Percentiles rank a stretch among this genome's conserved stretches.
Evolutionary conservation across 1,140 invertebrate genomes (phyloP).

Genomic region (Saccostrea glomerata): DNA sequence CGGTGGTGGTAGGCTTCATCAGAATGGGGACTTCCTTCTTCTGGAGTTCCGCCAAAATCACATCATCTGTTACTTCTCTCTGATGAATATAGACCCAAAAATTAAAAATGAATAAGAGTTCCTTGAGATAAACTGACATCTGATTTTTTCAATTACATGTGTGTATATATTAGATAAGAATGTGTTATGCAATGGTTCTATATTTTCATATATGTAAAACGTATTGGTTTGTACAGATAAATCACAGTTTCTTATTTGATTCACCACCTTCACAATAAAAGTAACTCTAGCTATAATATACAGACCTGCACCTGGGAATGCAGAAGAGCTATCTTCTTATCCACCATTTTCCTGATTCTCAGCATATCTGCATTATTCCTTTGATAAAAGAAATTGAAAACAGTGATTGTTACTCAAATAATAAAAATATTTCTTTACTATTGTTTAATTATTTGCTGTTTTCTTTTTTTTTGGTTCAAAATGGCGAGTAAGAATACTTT

Average conservation of each 20-base stretch:
- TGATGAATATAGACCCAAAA: constrained; percentile 16
- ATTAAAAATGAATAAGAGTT: neutral
- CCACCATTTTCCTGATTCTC: constrained; percentile 65
- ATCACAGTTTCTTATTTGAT: neutral
- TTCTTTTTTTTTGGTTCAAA: neutral
- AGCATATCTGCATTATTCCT: constrained; percentile 30
- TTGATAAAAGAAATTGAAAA: neutral
- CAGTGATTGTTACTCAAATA: too few relatives aligned
- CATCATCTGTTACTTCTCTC: constrained; percentile 67
- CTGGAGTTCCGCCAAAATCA: constrained; percentile 57
- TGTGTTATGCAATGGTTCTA: neutral
- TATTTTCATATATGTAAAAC: too few relatives aligned
- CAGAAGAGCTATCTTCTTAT: constrained; percentile 65
- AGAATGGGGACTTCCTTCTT: constrained; percentile 45
- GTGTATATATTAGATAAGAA: neutral
- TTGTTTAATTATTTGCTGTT: too few relatives aligned
- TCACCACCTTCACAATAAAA: too few relatives aligned
- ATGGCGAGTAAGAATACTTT: neutral
- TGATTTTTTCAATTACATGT: neutral
- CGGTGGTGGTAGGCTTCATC: neutral
- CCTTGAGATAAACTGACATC: neutral
- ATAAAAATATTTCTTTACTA: too few relatives aligned
- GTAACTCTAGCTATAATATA: neutral
- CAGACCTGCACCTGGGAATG: constrained; percentile 69
- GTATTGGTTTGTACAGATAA: neutral